Evolutionary conservation across 2,113 vertebrate genomes (phyloP).

Genomic region (Caranx melampygus): DNA sequence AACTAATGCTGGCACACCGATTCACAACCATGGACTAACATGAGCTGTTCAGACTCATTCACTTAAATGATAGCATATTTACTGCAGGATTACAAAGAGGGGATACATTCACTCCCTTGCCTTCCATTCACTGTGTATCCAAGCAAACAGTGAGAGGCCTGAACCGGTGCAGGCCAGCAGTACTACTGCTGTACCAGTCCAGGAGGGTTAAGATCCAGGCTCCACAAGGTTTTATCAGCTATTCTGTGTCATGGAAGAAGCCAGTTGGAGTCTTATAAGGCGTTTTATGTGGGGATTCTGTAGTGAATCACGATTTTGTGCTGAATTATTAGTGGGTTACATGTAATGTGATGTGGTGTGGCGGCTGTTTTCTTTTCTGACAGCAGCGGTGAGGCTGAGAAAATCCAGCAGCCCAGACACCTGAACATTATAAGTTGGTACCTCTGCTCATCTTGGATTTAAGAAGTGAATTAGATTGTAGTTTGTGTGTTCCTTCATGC

Average conservation of each 20-base stretch:
- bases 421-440: not conserved
- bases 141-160: slow-evolving; percentile 12
- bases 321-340: slow-evolving; percentile 34
- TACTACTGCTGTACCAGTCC: slow-evolving; percentile 1
- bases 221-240: slow-evolving; percentile 67
- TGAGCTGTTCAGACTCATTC: slow-evolving; percentile 13
- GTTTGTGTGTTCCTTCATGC: not conserved
- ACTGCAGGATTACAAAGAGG: slow-evolving; percentile 47
- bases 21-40: slow-evolving; percentile 32
- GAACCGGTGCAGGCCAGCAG: slow-evolving; percentile 17
- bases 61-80: slow-evolving; percentile 45
- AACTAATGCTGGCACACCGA: slow-evolving; percentile 23
- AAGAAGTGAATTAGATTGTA: not conserved
- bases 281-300: slow-evolving; percentile 57
- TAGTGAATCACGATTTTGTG: slow-evolving; percentile 41
- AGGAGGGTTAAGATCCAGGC: slow-evolving; percentile 51
- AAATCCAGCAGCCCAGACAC: not conserved
- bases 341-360: slow-evolving; percentile 2
- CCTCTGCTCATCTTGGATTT: slow-evolving; percentile 20
- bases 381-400: not conserved
- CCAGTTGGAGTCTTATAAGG: slow-evolving; percentile 50
- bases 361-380: slow-evolving; percentile 19
- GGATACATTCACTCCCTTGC: slow-evolving; percentile 15
- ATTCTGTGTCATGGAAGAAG: slow-evolving; percentile 53
- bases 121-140: slow-evolving; percentile 21